Evolutionary conservation across 2,888 invertebrate species (phyloP), one percentile per base, ranked within the genome.

Genomic region (Campoletis raptor): DNA sequence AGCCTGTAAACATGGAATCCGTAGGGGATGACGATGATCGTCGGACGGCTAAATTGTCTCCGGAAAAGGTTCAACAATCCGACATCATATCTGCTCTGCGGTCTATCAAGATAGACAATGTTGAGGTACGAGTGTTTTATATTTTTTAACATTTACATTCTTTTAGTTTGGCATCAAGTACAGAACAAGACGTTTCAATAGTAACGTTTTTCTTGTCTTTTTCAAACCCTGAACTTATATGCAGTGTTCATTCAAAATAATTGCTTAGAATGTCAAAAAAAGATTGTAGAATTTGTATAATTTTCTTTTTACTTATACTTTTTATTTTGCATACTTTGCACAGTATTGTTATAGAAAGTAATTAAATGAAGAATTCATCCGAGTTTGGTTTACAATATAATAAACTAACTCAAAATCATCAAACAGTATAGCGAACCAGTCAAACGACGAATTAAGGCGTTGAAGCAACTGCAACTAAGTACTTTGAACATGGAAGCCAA

Each of bases 401-500:
- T 30, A 2, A 30, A 61, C 40, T n/a, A 0, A 48, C 18, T 45
- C 21, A 52, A 40, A 67, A 67, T 54, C 37, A 52, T 42, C 52
- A 80, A 76, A 80, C 42, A 87, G 87, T 66, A 76, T 21, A 82
- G 85, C 79, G 96, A 96, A 72, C 95, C 96, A 72, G 97, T 99
- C 54, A 98, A 97, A 94, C 95, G 97, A 91, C 95, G 98, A 93
- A 95, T 98, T 89, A 97, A 98, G 92, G 97, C 98, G 0, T 95
- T 99, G 81, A 98, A 99, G 93, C 97, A 98, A 89, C 94, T 99
- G 2, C 99, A 99, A 94, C 95, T 98, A 91, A 96, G 97, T 91
- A 96, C 97, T 72, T 97, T 97, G 8, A 96, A 98, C 92, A 96
- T 99, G 81, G 99, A 99, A 94, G 97, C 98, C 0, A 97, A 98